These are phyloP conservation scores for Pomatorhinus ruficollis DNA, from an alignment of 2,113 vertebrate species.

Conservation along the genomic window DNA sequence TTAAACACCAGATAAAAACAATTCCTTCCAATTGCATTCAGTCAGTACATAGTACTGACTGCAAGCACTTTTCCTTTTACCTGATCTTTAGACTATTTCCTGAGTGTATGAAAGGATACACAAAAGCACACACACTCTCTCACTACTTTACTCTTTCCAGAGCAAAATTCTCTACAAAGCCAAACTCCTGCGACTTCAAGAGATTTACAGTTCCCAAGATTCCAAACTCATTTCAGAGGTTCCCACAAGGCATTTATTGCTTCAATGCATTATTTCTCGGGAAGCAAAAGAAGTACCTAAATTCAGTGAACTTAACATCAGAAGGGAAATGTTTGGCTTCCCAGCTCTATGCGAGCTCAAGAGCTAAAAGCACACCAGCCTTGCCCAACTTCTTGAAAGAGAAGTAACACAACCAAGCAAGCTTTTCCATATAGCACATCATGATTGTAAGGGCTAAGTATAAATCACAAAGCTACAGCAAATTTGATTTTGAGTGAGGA, in stretches of 20 bases:
- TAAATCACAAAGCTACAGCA: neutral
- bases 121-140: neutral
- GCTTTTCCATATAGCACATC: neutral
- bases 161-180: neutral
- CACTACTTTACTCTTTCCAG: neutral
- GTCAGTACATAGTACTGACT: neutral
- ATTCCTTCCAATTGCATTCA: neutral
- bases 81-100: neutral
- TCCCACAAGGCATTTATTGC: neutral
- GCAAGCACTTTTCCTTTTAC: neutral
- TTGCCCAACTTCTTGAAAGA: neutral
- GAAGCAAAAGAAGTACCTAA: neutral
- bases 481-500: neutral
- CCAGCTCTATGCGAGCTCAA: fast-evolving
- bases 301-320: neutral
- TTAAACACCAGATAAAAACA: neutral
- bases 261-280: neutral
- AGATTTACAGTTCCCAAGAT: neutral
- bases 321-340: neutral
- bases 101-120: neutral
- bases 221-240: neutral
- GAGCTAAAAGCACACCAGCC: neutral
- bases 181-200: neutral
- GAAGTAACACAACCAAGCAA: neutral
- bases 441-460: neutral